phyloP scores from a whole-genome alignment of 92 coral and sea anemone species.

The Epizoanthus ramosus region DNA sequence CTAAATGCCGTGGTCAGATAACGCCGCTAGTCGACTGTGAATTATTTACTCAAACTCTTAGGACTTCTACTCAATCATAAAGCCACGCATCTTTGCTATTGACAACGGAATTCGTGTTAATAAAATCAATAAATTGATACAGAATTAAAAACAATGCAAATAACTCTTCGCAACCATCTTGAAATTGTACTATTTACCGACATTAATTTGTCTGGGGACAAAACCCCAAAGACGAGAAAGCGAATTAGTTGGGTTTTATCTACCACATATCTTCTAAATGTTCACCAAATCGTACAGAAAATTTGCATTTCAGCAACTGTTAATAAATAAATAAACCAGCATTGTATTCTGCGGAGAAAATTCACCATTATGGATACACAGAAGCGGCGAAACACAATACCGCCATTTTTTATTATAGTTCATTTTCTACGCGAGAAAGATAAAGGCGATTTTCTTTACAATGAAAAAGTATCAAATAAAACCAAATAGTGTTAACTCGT shows the following conservation, averaged over 20 bases:
- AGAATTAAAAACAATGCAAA: neutral
- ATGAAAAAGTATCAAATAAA: too few species aligned
- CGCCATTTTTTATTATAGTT: neutral
- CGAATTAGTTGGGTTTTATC: slow-evolving; percentile 20
- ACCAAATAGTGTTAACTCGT: too few species aligned
- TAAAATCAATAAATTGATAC: slow-evolving; percentile 4
- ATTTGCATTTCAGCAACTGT: slow-evolving; percentile 31
- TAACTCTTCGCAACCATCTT: neutral
- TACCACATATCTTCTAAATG: slow-evolving; percentile 33
- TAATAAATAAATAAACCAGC: slow-evolving; percentile 32
- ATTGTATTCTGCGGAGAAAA: slow-evolving; percentile 7
- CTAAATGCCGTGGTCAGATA: too few species aligned
- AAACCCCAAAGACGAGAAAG: neutral
- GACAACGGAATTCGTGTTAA: slow-evolving; percentile 14
- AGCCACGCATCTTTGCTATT: neutral
- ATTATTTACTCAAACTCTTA: too few species aligned
- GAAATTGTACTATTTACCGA: slow-evolving; percentile 1
- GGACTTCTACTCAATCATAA: neutral
- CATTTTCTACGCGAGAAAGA: neutral
- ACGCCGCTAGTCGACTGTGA: too few species aligned
- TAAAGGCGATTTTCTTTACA: too few species aligned
- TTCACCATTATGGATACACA: neutral
- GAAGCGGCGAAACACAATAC: neutral
- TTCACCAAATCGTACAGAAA: slow-evolving; percentile 3
- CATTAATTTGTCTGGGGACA: slow-evolving; percentile 1